Evolutionary conservation across 2,888 invertebrate species (phyloP).

Genomic region (Amphipyra berbera): DNA sequence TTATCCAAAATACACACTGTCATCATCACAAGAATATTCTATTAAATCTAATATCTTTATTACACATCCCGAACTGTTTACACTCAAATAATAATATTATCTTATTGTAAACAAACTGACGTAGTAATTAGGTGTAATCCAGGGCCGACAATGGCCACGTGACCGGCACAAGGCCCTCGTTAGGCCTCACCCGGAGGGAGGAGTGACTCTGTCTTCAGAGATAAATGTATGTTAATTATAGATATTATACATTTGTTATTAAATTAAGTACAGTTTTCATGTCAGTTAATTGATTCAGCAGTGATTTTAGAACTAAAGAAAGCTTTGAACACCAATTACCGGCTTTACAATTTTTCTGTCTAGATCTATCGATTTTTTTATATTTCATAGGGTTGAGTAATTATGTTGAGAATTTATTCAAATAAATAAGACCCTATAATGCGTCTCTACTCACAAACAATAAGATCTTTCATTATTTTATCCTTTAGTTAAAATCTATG

Average conservation of each 20-base stretch:
- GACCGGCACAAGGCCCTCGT: conserved; percentile 60
- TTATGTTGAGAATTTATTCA: too few species aligned
- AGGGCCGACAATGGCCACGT: conserved; percentile 60
- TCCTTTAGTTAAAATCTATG: too few species aligned
- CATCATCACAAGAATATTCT: neutral
- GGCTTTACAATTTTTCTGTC: too few species aligned
- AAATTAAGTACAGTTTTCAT: conserved; percentile 14
- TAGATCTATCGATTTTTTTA: too few species aligned
- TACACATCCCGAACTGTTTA: conserved; percentile 28
- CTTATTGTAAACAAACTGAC: conserved; percentile 52
- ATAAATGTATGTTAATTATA: conserved; percentile 40
- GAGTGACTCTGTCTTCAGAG: conserved; percentile 5
- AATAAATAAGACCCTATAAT: too few species aligned
- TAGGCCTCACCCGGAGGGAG: conserved; percentile 47
- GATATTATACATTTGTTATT: conserved; percentile 38
- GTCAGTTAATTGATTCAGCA: neutral
- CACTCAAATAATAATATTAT: conserved; percentile 43
- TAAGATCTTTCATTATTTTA: too few species aligned
- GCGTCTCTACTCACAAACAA: too few species aligned
- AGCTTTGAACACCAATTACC: too few species aligned
- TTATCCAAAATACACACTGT: neutral
- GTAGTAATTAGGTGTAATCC: conserved; percentile 62
- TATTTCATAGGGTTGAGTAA: too few species aligned
- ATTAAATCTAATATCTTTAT: conserved; percentile 31
- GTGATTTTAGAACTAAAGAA: neutral